Evolutionary conservation across 2,888 invertebrate species (phyloP), one percentile per base, ranked within the genome.

Genomic region (Aricia artaxerxes): DNA sequence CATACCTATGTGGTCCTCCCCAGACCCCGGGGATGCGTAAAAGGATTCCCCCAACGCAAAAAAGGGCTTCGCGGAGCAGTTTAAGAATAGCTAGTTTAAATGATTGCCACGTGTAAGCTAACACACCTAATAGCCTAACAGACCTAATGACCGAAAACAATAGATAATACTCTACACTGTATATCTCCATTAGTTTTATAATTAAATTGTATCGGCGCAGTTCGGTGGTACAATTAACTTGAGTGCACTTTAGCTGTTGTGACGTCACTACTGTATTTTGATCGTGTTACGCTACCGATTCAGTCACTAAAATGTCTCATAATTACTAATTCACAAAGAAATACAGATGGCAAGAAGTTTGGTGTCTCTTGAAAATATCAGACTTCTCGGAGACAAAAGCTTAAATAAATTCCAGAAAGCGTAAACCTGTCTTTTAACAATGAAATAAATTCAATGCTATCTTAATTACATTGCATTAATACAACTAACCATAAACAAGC

Each of bases 381-480:
- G 44, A 44, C 7, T 44, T 44, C 40, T 44, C 7, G 40, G 40
- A 44, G 6, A 38, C 38, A 4, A 7, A 49, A 49, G 49, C 49
- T 9, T 9, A 49, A 9, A 9, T 49, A 49, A 53, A 53, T 53
- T 53, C 9, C 53, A 13, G 9, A 53, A 53, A 53, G 3, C 53
- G 53, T 53, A 53, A 53, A 53, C 53, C 53, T 60, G 35, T 69
- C 69, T 35, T 69, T 35, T 9, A 35, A 38, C 69, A 69, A 69
- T 69, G 2, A 5, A 31, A 31, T 64, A 64, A 35, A 69, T 69
- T 69, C 35, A 38, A 69, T 69, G 7, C 35, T 57, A 7, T 31
- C 49, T 75, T 75, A 75, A 75, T 75, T 75, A 75, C 75, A 75
- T 31, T 75, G 24, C 31, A 9, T 49, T 49, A 44, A 35, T 38